Evolutionary conservation across 2,113 vertebrate genomes (phyloP).

Genomic region (Limanda limanda): DNA sequence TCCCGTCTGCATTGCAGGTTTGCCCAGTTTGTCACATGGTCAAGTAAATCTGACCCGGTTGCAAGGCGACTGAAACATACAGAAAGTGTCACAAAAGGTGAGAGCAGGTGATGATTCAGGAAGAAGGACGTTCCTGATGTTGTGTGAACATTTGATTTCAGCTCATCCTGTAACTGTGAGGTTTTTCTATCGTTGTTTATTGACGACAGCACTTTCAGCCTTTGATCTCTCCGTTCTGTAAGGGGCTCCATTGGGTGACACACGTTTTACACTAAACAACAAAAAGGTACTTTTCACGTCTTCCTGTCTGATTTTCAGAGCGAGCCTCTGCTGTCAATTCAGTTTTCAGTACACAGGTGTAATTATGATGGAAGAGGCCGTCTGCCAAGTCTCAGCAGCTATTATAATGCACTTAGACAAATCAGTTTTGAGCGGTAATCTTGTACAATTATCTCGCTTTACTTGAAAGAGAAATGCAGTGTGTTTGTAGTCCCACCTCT

Average conservation of each 20-base stretch:
- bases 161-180: slow-evolving; percentile 18
- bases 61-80: slow-evolving; percentile 1
- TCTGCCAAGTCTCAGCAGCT: slow-evolving; percentile 46
- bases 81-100: not conserved
- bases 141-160: slow-evolving; percentile 10
- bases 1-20: slow-evolving; percentile 19
- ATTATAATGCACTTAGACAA: slow-evolving; percentile 41
- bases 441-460: slow-evolving; percentile 51
- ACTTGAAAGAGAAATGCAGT: slow-evolving; percentile 51
- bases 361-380: slow-evolving; percentile 29
- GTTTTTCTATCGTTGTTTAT: slow-evolving; percentile 14
- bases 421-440: slow-evolving; percentile 55
- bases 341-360: slow-evolving; percentile 21
- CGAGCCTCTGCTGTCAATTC: not conserved
- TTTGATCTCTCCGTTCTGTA: not conserved
- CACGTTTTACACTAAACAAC: not conserved
- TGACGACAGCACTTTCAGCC: slow-evolving; percentile 7
- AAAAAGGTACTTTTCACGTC: not conserved
- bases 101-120: not conserved
- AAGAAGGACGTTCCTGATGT: slow-evolving; percentile 3
- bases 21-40: slow-evolving; percentile 27
- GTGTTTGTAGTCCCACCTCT: slow-evolving; percentile 53
- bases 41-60: slow-evolving; percentile 31
- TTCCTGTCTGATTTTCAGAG: not conserved
- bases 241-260: slow-evolving; percentile 2